phyloP scores from a whole-genome alignment of 2,797 vertebrate genomes.

The Sciaenops ocellatus region DNA sequence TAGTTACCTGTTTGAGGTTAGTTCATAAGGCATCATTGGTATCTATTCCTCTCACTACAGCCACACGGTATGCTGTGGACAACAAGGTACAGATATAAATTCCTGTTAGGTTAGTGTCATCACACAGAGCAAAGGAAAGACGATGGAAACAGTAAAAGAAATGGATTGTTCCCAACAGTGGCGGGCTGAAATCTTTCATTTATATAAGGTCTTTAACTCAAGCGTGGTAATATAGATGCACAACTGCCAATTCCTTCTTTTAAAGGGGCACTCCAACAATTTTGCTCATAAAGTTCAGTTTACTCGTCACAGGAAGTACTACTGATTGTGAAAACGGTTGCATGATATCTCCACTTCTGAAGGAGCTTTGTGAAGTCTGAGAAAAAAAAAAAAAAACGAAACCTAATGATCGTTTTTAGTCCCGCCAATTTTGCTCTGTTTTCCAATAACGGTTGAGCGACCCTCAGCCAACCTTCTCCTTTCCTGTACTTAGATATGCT shows the following conservation, averaged over 20 bases:
- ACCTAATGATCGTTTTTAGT: background rate
- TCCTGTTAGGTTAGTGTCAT: slow-evolving; percentile 48
- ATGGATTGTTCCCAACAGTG: slow-evolving; percentile 72
- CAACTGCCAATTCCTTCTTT: slow-evolving; percentile 21
- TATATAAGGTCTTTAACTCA: slow-evolving; percentile 10
- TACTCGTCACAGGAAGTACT: background rate
- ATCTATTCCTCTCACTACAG: slow-evolving; percentile 53
- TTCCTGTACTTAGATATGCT: too few relatives aligned
- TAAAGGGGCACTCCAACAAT: slow-evolving; percentile 43
- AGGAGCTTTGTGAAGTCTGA: slow-evolving; percentile 18
- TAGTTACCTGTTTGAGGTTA: slow-evolving; percentile 56
- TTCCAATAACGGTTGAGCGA: too few relatives aligned
- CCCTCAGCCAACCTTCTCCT: too few relatives aligned
- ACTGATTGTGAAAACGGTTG: background rate
- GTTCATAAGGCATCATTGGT: slow-evolving; percentile 73
- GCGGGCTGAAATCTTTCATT: slow-evolving; percentile 27
- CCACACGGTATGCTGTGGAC: slow-evolving; percentile 33
- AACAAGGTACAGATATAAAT: slow-evolving; percentile 36
- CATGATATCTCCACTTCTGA: slow-evolving; percentile 3
- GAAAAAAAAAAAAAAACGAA: slow-evolving; percentile 11
- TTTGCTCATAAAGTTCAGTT: background rate
- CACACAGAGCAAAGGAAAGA: slow-evolving; percentile 45
- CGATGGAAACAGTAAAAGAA: slow-evolving; percentile 41
- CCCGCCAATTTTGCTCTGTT: too few relatives aligned
- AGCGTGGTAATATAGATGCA: background rate